Base-by-base conservation (phyloP, 2,113 vertebrate genomes). In the Barbus barbus region DNA sequence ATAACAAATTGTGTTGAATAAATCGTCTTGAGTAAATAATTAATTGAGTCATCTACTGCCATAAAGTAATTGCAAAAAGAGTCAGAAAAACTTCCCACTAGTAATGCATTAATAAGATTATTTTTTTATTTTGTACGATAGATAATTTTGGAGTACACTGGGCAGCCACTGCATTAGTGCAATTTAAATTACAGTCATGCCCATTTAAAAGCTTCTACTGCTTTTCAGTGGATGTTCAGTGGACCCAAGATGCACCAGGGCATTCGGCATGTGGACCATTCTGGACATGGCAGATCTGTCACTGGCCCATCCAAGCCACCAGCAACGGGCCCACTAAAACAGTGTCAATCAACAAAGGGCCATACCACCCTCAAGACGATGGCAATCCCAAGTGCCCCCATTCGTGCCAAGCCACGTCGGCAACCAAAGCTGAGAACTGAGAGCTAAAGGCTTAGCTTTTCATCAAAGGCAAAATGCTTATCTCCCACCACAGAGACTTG, bases 391-490 rank as follows among this genome's bases (percentile, higher is more conserved):
- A 58, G 75, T 51, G 41, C 63, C 20, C 63, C 24, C 26, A 44
- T 81, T 13, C 18, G 3, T 71, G 79, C 65, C 46, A 71, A 56
- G 26, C 24, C 12, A 81, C 53, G 31, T 33, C 26, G 3, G 22
- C 61, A 69, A 69, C 44, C 46, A 36, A 71, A 46, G 78, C 38
- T 5, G 38, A 80, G 26, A 80, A 46, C 18, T 80, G 26, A 33
- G 60, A 67, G 78, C 63, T 71, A 53, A 51, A 56, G 79, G 79
- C 79, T 67, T 81, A 78, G 77, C 14, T n/a, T 44, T 67, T 80
- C 60, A 67, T 80, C 78, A 80, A 80, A 80, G 65, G 63, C 31
- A 8, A 82, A 71, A 82, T 53, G 46, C 79, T 80, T 71, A 82
- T 71, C 65, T 82, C 61, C 53, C 61, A 38, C 65, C 79, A 53